Evolutionary conservation across 2,888 invertebrate genomes (phyloP).

Genomic region (Lottia scabra): DNA sequence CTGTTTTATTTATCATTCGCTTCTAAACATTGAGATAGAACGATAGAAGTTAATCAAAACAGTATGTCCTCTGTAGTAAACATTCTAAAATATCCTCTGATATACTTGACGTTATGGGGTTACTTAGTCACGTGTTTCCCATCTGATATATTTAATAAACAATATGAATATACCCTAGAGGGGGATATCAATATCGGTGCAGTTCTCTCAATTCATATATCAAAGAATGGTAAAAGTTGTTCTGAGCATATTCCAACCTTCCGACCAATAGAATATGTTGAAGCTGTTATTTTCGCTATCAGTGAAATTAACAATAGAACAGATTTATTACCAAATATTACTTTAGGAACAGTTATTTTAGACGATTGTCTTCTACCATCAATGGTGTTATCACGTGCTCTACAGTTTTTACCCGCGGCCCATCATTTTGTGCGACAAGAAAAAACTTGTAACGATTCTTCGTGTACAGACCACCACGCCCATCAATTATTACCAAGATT

Average conservation of each 20-base stretch:
- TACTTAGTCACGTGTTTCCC: conserved; percentile 23
- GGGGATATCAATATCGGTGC: conserved; percentile 48
- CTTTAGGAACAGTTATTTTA: conserved; percentile 42
- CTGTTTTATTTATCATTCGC: no score
- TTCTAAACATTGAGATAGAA: no score
- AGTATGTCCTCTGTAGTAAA: no score
- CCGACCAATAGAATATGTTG: conserved; percentile 36
- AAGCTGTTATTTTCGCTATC: conserved; percentile 44
- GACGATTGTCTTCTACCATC: conserved; percentile 45
- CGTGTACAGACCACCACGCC: background rate
- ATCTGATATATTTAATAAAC: conserved; percentile 32
- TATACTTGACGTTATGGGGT: background rate
- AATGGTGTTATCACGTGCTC: conserved; percentile 41
- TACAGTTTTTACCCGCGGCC: conserved; percentile 45
- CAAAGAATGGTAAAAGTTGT: conserved; percentile 29
- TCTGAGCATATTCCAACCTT: conserved; percentile 24
- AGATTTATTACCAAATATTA: conserved; percentile 38
- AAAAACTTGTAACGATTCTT: background rate
- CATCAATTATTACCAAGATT: conserved; percentile 24
- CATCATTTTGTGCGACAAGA: background rate
- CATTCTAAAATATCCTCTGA: no score
- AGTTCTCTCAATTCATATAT: conserved; percentile 43
- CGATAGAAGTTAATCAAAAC: no score
- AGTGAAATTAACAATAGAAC: conserved; percentile 38
- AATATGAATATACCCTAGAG: conserved; percentile 16